Conservation (phyloP, 2,113 vertebrate species). For the Typhlomys cinereus region DNA sequence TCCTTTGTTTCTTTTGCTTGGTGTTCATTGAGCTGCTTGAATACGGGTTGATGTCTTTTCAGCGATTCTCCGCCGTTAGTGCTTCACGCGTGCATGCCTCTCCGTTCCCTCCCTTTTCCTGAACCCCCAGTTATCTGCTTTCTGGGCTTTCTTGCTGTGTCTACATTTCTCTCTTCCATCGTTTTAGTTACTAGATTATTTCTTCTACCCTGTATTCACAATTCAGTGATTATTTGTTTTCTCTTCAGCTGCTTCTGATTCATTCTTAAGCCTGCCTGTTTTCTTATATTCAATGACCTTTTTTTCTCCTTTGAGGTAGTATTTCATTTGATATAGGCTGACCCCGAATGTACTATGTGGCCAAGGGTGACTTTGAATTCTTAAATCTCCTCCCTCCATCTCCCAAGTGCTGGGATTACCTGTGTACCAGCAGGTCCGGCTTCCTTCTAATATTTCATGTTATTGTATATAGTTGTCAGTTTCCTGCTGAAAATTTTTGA, state of each 20-base stretch:
- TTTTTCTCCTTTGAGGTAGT: background rate
- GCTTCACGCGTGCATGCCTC: background rate
- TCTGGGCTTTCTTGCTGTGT: background rate
- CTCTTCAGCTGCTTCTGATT: background rate
- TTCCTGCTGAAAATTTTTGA: background rate
- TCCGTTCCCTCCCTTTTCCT: background rate
- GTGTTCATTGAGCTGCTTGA: background rate
- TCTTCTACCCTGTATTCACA: background rate
- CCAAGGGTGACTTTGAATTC: background rate
- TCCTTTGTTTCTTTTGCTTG: background rate
- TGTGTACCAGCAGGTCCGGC: background rate
- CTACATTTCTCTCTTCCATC: background rate
- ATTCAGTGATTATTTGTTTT: background rate
- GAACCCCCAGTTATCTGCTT: background rate
- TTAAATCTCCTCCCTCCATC: no score
- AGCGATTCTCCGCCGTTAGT: background rate
- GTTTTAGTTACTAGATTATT: background rate
- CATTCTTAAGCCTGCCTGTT: background rate
- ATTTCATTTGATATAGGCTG: no score
- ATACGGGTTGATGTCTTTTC: background rate
- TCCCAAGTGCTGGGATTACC: background rate
- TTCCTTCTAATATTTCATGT: background rate
- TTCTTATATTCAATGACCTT: background rate
- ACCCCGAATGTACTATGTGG: no score
- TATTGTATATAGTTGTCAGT: conserved; percentile 22